Evolutionary conservation across 2,888 invertebrate species (phyloP), one percentile per base, ranked within the genome.

Genomic region (Callosobruchus maculatus): DNA sequence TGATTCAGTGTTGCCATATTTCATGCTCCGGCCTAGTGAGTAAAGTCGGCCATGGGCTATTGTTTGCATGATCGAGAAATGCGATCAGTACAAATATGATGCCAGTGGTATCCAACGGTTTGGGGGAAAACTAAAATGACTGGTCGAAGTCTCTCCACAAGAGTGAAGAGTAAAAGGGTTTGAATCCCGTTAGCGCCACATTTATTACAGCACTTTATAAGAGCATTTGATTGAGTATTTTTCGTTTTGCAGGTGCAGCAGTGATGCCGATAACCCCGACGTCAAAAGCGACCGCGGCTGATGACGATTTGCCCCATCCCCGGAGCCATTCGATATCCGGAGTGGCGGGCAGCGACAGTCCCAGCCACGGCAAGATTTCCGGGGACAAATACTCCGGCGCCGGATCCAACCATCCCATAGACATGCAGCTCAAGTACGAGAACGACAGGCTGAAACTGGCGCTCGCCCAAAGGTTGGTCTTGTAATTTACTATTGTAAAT

Each of bases 381-480:
- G 87, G 87, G 77, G 81, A 79, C 7, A 68, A 75, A 2, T 76
- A 78, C 68, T 72, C 72, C n/a, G n/a, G n/a, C 20, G 76, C 76
- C 20, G 73, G 78, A 22, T 80, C 77, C 75, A 70, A 83, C 87
- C 89, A 86, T 81, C 89, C 87, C 73, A 88, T 90, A 68, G 94
- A 97, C 84, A 95, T 95, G 85, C 97, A 98, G 87, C 90, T 98
- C 77, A 96, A 98, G 85, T 98, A 98, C 88, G 98, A 98, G 89
- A 98, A 98, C 87, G 98, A 98, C 86, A 91, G 97, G 80, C 92
- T 98, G 81, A 98, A 98, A 88, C 91, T 97, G 79, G 98, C 98
- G 21, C 89, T 98, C 78, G 96, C 96, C 73, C 98, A 98, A 88
- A 98, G 97, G 97, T 97, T 49, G 4, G 49, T 49, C 13, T 5